phyloP scores from a whole-genome alignment of 2,113 vertebrate genomes.

The Gallinago undulata region DNA sequence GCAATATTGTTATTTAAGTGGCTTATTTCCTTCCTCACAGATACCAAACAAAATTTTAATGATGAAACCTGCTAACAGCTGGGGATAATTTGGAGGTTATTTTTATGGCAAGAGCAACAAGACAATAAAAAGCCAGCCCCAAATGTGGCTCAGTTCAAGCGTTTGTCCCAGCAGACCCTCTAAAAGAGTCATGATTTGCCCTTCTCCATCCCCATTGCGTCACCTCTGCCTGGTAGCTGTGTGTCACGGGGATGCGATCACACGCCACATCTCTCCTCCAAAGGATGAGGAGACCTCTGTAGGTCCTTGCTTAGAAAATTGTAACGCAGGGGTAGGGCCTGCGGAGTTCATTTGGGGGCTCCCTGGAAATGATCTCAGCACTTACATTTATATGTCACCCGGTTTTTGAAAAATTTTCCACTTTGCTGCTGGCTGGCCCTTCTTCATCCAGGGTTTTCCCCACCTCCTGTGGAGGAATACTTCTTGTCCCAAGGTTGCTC shows the following conservation, averaged over 20 bases:
- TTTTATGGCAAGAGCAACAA: conserved; percentile 55
- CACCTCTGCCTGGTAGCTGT: conserved; percentile 5
- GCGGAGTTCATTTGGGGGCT: not conserved
- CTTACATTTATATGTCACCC: not conserved
- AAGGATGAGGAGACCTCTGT: not conserved
- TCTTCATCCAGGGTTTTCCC: not conserved
- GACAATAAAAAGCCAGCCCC: conserved; percentile 56
- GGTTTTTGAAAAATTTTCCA: not conserved
- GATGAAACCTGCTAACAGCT: conserved; percentile 67
- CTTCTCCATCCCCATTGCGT: not conserved
- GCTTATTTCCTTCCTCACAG: conserved; percentile 49
- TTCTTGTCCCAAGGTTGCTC: not conserved
- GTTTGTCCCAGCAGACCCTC: conserved; percentile 2
- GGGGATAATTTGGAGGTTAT: conserved; percentile 66
- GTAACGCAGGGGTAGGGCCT: not conserved
- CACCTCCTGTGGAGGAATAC: not conserved
- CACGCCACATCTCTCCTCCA: not conserved
- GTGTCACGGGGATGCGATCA: not conserved
- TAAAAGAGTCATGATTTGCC: not conserved
- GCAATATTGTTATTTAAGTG: not conserved
- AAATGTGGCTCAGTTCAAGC: not conserved
- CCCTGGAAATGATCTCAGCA: not conserved
- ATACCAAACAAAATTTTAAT: conserved; percentile 46
- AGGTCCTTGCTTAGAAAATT: not conserved
- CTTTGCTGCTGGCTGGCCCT: not conserved